phyloP scores from a whole-genome alignment of 2,888 invertebrate genomes.

The Sympetrum striolatum region DNA sequence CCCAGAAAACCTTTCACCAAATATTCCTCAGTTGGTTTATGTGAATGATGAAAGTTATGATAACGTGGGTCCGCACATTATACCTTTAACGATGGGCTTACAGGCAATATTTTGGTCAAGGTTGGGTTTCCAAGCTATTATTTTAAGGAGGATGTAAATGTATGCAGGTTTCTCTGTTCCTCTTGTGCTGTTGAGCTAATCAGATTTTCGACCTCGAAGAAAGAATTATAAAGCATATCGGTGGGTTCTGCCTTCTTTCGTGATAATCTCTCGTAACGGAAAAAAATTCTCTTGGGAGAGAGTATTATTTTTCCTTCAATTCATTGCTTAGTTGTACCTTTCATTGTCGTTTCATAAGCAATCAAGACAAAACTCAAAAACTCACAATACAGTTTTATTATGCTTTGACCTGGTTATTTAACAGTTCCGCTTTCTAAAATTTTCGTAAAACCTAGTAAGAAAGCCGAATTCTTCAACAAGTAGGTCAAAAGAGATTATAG shows the following conservation, averaged over 20 bases:
- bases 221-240: background rate
- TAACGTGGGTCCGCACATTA: background rate
- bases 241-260: background rate
- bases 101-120: background rate
- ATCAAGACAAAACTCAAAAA: no score
- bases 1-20: background rate
- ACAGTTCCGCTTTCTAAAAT: background rate
- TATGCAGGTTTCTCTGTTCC: background rate
- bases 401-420: background rate
- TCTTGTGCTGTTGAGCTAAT: background rate
- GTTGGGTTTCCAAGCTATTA: background rate
- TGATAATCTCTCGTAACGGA: background rate
- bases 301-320: background rate
- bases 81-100: background rate
- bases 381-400: background rate
- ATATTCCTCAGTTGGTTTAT: background rate
- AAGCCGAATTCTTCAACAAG: no score
- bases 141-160: background rate
- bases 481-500: no score
- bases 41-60: background rate
- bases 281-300: background rate
- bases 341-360: background rate
- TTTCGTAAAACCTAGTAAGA: no score
- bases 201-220: background rate
- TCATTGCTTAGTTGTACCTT: background rate